A percentile compares a stretch with the other conserved stretches of the same genome.
These are phyloP conservation scores for Vidua macroura DNA, from an alignment of 2,113 vertebrate genomes.

Conservation along the genomic window DNA sequence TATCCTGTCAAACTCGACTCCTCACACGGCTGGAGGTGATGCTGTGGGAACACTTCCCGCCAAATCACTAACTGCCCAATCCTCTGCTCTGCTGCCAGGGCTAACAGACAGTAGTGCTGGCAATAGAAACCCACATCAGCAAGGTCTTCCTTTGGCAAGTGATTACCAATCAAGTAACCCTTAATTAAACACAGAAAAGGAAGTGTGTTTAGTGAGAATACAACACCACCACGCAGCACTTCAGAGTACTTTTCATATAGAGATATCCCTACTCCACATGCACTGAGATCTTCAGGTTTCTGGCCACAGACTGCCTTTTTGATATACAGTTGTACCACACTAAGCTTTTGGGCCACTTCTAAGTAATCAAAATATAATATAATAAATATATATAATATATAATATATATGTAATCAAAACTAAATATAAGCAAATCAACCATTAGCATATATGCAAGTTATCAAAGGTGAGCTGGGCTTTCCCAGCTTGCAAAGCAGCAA, in stretches of 20 bases:
- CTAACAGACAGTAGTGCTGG: conserved; percentile 87
- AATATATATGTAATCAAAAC: neutral
- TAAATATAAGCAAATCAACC: neutral
- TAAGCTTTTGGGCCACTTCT: neutral
- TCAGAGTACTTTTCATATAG: neutral
- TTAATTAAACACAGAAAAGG: conserved; percentile 60
- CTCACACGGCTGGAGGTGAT: conserved; percentile 56
- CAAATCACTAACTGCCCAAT: conserved; percentile 91
- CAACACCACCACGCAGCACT: neutral
- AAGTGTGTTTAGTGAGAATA: neutral
- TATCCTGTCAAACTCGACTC: conserved; percentile 63
- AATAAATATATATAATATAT: too few relatives aligned
- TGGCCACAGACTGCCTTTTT: neutral
- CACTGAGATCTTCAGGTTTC: neutral
- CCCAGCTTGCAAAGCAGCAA: neutral
- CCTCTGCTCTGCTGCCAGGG: conserved; percentile 82
- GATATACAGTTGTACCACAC: neutral
- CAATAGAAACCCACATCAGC: conserved; percentile 87
- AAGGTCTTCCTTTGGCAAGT: conserved; percentile 91
- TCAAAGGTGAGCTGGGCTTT: neutral
- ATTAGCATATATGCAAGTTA: neutral
- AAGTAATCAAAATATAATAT: neutral
- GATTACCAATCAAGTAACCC: conserved; percentile 92
- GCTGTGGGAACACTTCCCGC: conserved; percentile 89
- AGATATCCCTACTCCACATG: neutral